These are phyloP conservation scores for Scartelaos histophorus DNA, from an alignment of 2,113 vertebrate genomes.

Conservation along the genomic window DNA sequence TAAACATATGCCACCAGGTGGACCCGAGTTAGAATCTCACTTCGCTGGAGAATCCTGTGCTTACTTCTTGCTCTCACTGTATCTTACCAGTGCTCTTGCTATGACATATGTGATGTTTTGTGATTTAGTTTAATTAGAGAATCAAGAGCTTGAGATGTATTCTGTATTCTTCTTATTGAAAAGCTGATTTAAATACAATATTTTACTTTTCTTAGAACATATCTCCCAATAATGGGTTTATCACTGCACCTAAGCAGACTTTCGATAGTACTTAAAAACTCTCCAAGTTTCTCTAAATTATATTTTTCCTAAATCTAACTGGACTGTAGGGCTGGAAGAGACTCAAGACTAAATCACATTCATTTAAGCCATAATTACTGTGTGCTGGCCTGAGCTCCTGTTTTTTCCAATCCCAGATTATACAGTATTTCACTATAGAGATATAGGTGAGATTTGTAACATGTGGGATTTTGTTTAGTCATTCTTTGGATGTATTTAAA, in stretches of 20 bases:
- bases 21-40: background rate
- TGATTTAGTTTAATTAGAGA: background rate
- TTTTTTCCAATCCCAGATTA: constrained; percentile 23
- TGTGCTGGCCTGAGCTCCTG: constrained; percentile 16
- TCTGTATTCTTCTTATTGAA: background rate
- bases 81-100: background rate
- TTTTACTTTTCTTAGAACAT: constrained; percentile 15
- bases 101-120: background rate
- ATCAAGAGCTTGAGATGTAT: background rate
- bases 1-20: constrained; percentile 5
- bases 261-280: constrained; percentile 10
- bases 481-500: constrained; percentile 19
- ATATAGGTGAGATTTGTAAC: background rate
- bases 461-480: constrained; percentile 1
- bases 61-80: background rate
- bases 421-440: constrained; percentile 7
- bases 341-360: constrained; percentile 40
- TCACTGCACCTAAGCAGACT: constrained; percentile 11
- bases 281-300: constrained; percentile 4
- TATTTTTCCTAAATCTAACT: constrained; percentile 7
- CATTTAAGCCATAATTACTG: constrained; percentile 42
- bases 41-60: background rate
- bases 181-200: constrained; percentile 6
- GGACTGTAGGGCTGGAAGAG: constrained; percentile 18
- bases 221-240: constrained; percentile 16